Evolutionary conservation across 2,888 invertebrate species (phyloP), one percentile per base, ranked within the genome.

Genomic region (Machimus rusticus): DNA sequence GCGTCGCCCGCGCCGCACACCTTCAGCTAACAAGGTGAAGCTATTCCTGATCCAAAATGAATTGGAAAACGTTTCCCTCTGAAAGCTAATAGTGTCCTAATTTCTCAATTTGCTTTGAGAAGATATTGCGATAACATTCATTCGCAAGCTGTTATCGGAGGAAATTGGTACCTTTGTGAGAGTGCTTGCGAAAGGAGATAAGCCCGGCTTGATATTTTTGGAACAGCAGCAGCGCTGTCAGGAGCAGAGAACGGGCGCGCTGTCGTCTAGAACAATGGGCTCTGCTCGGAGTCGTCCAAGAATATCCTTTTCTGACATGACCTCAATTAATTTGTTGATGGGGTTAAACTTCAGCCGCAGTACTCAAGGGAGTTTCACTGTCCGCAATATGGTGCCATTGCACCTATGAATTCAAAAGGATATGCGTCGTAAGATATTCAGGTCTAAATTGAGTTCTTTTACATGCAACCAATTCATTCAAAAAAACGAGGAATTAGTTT

Each of bases 91-190:
- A 74, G 85, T 74, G 85, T 85, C 85, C 85, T 85, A 85, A 85
- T 85, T 85, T 85, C 85, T 85, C 85, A 85, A 85, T 85, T 85
- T 74, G 74, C 74, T 85, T 74, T 74, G 74, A 85, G 74, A 12
- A 74, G 85, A 85, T 82, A 51, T 85, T 85, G 74, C 85, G 85
- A 85, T 85, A 85, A 74, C 85, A 74, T 85, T 85, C 74, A 85
- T 74, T 85, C 85, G 23, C 85, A 74, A 74, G 43, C 46, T 74
- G 85, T 85, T 85, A 74, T 85, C 51, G 14, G 28, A 66, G 85
- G 85, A 46, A 74, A 74, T 85, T 85, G 74, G 46, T 46, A 51
- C 51, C 74, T 43, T 85, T 46, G 23, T 28, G 85, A 57, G 46
- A 57, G 66, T 66, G 57, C 82, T 57, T 46, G 28, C 31, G 31